A percentile compares a stretch with the other conserved stretches of the same genome.
phyloP scores from a whole-genome alignment of 2,113 vertebrate genomes.

The Nothoprocta pentlandii region DNA sequence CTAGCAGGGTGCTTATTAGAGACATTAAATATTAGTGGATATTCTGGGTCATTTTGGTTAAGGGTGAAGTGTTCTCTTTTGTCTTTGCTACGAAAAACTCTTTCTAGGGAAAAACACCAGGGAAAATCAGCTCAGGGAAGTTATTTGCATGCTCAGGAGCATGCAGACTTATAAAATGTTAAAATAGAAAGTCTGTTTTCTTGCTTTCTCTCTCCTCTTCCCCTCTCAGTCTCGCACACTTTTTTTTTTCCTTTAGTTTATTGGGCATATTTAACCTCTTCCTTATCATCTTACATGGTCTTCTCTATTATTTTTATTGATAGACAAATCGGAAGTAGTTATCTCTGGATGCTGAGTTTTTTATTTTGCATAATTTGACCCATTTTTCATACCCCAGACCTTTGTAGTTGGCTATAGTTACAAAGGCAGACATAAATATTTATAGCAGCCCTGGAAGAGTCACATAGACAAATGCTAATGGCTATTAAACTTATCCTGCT shows the following conservation, averaged over 20 bases:
- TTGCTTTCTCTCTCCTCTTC: neutral
- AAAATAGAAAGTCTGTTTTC: neutral
- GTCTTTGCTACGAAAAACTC: conserved; percentile 30
- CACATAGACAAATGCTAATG: neutral
- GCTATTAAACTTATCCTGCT: conserved; percentile 16
- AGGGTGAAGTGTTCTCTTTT: conserved; percentile 33
- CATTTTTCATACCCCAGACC: neutral
- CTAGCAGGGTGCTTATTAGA: conserved; percentile 28
- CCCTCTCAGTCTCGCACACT: neutral
- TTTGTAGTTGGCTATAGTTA: conserved; percentile 20
- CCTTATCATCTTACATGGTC: neutral
- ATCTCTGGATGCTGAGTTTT: neutral
- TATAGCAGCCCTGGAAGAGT: conserved; percentile 33
- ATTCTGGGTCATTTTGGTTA: conserved; percentile 25
- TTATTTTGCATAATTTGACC: neutral
- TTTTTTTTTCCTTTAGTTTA: neutral
- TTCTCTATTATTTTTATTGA: neutral
- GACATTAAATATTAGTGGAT: conserved; percentile 11
- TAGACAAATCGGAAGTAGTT: conserved; percentile 31
- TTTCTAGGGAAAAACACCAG: neutral
- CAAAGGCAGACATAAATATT: conserved; percentile 47
- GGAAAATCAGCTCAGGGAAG: conserved; percentile 22
- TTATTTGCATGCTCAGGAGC: conserved; percentile 31
- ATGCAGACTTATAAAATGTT: conserved; percentile 11
- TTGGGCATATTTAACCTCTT: neutral